Conservation (phyloP, 2,888 invertebrate genomes). For the Drosophila leonis region DNA sequence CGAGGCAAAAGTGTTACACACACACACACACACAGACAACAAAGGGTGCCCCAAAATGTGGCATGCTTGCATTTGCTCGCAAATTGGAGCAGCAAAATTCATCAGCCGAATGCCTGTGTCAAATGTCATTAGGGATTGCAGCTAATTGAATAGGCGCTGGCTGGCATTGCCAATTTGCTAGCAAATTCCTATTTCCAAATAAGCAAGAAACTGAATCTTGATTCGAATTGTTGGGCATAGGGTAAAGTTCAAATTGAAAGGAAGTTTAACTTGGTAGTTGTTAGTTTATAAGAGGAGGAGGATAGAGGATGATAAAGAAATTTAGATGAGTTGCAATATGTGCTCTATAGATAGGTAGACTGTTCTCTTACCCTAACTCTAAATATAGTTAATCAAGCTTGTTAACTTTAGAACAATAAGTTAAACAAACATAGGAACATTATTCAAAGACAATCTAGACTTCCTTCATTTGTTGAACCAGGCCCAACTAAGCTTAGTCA, state of each 20-base stretch:
- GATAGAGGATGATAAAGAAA: neutral
- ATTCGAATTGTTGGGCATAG: neutral
- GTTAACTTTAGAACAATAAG: too few relatives aligned
- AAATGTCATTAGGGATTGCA: slow-evolving; percentile 59
- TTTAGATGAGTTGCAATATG: neutral
- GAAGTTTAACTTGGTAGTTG: neutral
- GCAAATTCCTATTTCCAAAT: slow-evolving; percentile 38
- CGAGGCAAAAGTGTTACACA: slow-evolving; percentile 57
- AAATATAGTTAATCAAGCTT: neutral
- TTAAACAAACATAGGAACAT: too few relatives aligned
- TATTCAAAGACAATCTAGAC: too few relatives aligned
- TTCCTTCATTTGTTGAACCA: neutral
- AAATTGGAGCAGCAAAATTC: slow-evolving; percentile 38
- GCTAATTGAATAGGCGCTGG: slow-evolving; percentile 64
- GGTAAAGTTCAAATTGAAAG: neutral
- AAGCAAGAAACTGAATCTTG: slow-evolving; percentile 29
- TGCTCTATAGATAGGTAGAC: neutral
- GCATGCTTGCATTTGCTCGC: slow-evolving; percentile 44
- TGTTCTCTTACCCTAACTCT: too few relatives aligned
- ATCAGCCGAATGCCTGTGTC: slow-evolving; percentile 6
- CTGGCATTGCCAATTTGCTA: slow-evolving; percentile 10
- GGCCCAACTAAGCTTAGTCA: neutral
- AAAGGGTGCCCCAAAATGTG: slow-evolving; percentile 38
- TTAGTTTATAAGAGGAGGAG: neutral
- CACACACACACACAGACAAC: slow-evolving; percentile 14